A percentile compares a stretch with the other conserved stretches of the same genome.
phyloP scores from a whole-genome alignment of 2,888 invertebrate genomes.

The Podotricha telesiphe region DNA sequence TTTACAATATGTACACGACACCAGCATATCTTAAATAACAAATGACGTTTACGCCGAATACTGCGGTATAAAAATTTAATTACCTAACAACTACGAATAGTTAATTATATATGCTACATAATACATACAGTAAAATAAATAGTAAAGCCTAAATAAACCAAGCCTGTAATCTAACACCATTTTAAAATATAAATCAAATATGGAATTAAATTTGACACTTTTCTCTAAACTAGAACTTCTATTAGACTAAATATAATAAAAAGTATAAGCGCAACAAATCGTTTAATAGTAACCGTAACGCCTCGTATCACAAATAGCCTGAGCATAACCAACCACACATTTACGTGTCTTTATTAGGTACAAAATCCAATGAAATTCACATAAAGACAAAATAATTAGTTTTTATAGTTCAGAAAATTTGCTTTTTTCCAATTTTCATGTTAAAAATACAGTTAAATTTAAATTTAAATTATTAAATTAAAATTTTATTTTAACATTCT shows the following conservation, averaged over 20 bases:
- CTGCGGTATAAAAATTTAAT: slow-evolving; percentile 36
- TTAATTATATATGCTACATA: slow-evolving; percentile 18
- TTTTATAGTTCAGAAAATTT: too few species aligned
- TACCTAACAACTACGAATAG: slow-evolving; percentile 28
- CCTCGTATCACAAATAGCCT: slow-evolving; percentile 42
- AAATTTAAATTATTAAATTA: too few species aligned
- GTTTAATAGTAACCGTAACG: slow-evolving; percentile 18
- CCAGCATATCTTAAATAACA: slow-evolving; percentile 14
- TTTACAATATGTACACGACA: slow-evolving; percentile 27
- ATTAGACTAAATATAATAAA: background rate
- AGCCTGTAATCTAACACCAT: slow-evolving; percentile 19
- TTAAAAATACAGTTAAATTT: too few species aligned
- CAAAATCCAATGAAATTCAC: background rate
- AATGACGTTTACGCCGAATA: slow-evolving; percentile 36
- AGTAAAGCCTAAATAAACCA: slow-evolving; percentile 25
- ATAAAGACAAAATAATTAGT: too few species aligned
- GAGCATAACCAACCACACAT: slow-evolving; percentile 29
- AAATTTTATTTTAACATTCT: too few species aligned
- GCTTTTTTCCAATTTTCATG: too few species aligned
- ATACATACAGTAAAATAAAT: slow-evolving; percentile 4
- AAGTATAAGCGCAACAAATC: slow-evolving; percentile 7
- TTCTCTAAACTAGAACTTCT: slow-evolving; percentile 16
- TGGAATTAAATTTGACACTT: slow-evolving; percentile 30
- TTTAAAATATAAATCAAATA: background rate
- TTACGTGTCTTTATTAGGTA: slow-evolving; percentile 11